These are phyloP conservation scores for Nannoperca australis DNA, from an alignment of 2,797 vertebrate species.

Conservation along the genomic window DNA sequence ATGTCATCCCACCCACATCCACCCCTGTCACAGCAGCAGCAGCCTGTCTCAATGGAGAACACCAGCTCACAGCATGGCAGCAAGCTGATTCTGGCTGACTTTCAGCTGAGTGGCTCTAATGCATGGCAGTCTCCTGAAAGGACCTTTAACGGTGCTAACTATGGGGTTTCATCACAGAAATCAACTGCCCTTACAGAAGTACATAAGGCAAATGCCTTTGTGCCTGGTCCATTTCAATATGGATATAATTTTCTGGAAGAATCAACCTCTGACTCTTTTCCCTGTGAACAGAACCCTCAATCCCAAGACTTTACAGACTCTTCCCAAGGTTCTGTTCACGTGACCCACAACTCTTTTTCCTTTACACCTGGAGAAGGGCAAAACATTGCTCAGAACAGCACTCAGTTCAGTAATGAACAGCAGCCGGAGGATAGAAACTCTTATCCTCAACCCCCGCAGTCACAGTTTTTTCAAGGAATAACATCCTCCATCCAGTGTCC, in stretches of 20 bases:
- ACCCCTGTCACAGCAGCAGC: constrained; percentile 75
- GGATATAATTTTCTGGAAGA: constrained; percentile 89
- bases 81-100: constrained; percentile 89
- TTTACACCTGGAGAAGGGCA: constrained; percentile 88
- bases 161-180: constrained; percentile 86
- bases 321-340: constrained; percentile 80
- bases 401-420: constrained; percentile 82
- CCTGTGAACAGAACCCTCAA: constrained; percentile 76
- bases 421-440: constrained; percentile 83
- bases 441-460: constrained; percentile 80
- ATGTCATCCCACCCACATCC: constrained; percentile 77
- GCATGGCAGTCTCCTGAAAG: constrained; percentile 91
- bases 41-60: constrained; percentile 85
- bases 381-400: constrained; percentile 77
- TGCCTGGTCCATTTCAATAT: constrained; percentile 86
- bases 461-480: constrained; percentile 86
- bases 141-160: constrained; percentile 90
- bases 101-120: constrained; percentile 85
- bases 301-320: constrained; percentile 86
- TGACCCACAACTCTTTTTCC: constrained; percentile 84
- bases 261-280: constrained; percentile 84
- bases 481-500: constrained; percentile 83
- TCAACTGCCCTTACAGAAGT: constrained; percentile 85
- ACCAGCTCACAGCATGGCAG: constrained; percentile 79
- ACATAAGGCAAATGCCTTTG: constrained; percentile 82